A percentile compares a stretch with the other conserved stretches of the same genome.
These are phyloP conservation scores for Polypterus senegalus DNA, from an alignment of 2,113 vertebrate genomes.

Conservation along the genomic window DNA sequence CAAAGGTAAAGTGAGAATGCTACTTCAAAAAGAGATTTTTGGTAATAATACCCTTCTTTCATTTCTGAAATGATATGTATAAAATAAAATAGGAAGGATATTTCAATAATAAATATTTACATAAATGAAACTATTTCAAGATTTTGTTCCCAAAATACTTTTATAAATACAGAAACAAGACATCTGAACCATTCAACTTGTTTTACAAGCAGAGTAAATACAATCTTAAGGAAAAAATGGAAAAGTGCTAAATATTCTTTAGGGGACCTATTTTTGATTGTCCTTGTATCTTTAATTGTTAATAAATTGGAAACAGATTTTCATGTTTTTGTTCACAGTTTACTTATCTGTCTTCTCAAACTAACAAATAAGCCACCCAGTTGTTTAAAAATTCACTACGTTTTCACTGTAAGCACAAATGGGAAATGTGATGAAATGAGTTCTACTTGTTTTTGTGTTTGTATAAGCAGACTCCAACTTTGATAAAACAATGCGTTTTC, in stretches of 20 bases:
- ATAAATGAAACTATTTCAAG: background rate
- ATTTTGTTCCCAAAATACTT: background rate
- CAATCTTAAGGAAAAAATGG: slow-evolving; percentile 30
- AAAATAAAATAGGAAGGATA: background rate
- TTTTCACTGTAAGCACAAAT: too few species aligned
- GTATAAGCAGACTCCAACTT: too few species aligned
- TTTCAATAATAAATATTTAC: background rate
- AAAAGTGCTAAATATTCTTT: slow-evolving; percentile 44
- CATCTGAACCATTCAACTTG: slow-evolving; percentile 36
- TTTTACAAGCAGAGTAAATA: slow-evolving; percentile 45
- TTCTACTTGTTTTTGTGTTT: too few species aligned
- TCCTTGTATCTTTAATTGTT: slow-evolving; percentile 1
- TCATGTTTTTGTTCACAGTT: background rate
- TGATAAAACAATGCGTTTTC: too few species aligned
- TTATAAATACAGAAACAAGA: slow-evolving; percentile 25
- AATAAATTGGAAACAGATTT: background rate
- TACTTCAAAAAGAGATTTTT: background rate
- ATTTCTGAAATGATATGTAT: background rate
- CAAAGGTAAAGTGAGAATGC: background rate
- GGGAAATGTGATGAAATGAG: too few species aligned
- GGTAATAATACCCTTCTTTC: background rate
- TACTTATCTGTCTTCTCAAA: background rate
- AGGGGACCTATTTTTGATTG: slow-evolving; percentile 17
- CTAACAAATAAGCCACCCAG: too few species aligned
- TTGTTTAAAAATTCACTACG: too few species aligned